Conservation (phyloP, 2,113 vertebrate genomes). For the Chaenogobius annularis region DNA sequence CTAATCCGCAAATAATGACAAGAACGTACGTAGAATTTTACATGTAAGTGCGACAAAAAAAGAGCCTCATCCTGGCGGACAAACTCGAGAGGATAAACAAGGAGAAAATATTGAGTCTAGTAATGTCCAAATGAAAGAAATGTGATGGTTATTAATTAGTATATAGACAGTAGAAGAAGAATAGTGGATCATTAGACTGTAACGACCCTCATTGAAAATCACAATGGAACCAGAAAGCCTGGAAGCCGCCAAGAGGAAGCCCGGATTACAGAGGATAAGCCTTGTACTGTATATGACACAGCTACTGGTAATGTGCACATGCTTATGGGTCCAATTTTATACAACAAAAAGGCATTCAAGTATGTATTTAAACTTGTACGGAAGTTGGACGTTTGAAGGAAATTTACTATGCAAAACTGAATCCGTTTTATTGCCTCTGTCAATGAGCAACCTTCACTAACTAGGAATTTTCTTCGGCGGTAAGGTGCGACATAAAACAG, state of each 20-base stretch:
- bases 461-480: too few relatives aligned
- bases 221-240: conserved; percentile 1
- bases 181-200: background rate
- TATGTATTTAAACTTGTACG: background rate
- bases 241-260: background rate
- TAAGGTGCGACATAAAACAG: too few relatives aligned
- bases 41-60: conserved; percentile 19
- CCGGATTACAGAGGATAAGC: background rate
- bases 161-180: background rate
- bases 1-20: conserved; percentile 77
- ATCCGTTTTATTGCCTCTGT: too few relatives aligned
- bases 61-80: conserved; percentile 29
- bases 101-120: background rate
- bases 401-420: too few relatives aligned
- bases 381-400: too few relatives aligned
- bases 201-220: background rate
- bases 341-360: background rate
- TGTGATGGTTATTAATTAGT: background rate
- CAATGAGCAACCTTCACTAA: too few relatives aligned
- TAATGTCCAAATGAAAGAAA: background rate
- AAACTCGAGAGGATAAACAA: background rate
- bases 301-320: background rate
- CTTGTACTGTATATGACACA: background rate
- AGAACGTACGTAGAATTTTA: conserved; percentile 44
- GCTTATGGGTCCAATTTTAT: background rate